Percentiles rank a stretch among this genome's conserved stretches.
Evolutionary conservation across 2,888 invertebrate genomes (phyloP).

Genomic region (Germaria angustata): DNA sequence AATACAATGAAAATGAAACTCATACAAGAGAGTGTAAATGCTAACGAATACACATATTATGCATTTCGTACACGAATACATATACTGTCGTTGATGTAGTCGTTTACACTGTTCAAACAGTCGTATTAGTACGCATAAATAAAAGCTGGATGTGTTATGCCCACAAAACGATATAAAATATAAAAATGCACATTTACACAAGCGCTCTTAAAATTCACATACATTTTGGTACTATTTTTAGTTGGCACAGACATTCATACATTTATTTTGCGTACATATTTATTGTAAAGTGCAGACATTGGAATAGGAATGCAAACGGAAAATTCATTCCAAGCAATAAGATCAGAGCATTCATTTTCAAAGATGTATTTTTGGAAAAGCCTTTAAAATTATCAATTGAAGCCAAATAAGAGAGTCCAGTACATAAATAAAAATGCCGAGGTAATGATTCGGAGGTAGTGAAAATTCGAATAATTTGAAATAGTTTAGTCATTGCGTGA

Average conservation of each 20-base stretch:
- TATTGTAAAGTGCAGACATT: neutral
- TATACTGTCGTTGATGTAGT: neutral
- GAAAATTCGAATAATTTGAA: no score
- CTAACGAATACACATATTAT: neutral
- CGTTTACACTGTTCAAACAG: neutral
- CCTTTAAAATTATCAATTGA: no score
- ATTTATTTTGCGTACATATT: neutral
- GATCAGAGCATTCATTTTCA: no score
- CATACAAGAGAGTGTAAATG: neutral
- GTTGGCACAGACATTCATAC: neutral
- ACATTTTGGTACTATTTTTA: neutral
- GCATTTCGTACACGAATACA: neutral
- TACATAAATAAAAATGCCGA: no score
- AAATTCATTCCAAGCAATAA: neutral
- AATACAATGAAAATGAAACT: constrained; percentile 7
- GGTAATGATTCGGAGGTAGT: no score
- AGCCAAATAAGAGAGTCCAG: no score
- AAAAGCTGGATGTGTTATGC: neutral
- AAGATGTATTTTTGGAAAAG: no score
- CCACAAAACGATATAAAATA: constrained; percentile 1
- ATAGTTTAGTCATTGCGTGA: no score
- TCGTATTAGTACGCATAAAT: neutral
- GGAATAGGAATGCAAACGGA: neutral
- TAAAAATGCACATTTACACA: no score
- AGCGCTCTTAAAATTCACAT: neutral